These are phyloP conservation scores for Drosophila seclusa DNA, from an alignment of 2,888 invertebrate species.

Conservation along the genomic window DNA sequence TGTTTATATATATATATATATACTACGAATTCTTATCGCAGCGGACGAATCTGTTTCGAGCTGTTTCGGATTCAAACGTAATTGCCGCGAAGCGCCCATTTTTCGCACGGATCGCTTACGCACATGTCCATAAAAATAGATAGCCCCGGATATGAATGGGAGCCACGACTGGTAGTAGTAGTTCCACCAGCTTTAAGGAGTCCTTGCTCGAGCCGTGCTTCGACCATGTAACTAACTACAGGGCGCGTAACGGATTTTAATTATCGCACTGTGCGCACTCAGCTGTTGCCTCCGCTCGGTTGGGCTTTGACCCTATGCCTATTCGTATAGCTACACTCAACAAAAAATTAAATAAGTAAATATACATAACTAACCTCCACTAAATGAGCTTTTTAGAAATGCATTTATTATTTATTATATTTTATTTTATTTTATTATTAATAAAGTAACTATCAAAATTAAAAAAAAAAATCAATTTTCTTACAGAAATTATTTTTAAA, in stretches of 20 bases:
- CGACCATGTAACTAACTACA: constrained; percentile 73
- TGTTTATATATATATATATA: constrained; percentile 16
- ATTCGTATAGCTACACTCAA: neutral
- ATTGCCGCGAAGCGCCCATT: constrained; percentile 83
- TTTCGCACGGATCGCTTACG: constrained; percentile 83
- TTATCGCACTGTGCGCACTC: constrained; percentile 66
- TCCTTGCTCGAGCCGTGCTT: constrained; percentile 4
- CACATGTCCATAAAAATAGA: constrained; percentile 76
- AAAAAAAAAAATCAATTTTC: neutral
- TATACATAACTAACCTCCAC: no score
- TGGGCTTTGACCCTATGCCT: neutral
- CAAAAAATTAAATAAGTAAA: neutral
- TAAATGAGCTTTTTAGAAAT: no score
- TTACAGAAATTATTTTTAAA: neutral
- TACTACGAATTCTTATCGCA: constrained; percentile 64
- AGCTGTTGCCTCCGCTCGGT: constrained; percentile 65
- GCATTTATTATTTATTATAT: no score
- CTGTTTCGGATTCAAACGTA: constrained; percentile 76
- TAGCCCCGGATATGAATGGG: constrained; percentile 59
- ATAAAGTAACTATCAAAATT: no score
- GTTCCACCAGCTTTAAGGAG: neutral
- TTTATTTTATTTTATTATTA: no score
- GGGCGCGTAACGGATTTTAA: constrained; percentile 79
- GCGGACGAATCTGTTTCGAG: constrained; percentile 70
- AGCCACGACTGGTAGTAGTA: neutral